Conservation (phyloP, 1,140 invertebrate genomes). For the Drosophila equinoxialis region DNA sequence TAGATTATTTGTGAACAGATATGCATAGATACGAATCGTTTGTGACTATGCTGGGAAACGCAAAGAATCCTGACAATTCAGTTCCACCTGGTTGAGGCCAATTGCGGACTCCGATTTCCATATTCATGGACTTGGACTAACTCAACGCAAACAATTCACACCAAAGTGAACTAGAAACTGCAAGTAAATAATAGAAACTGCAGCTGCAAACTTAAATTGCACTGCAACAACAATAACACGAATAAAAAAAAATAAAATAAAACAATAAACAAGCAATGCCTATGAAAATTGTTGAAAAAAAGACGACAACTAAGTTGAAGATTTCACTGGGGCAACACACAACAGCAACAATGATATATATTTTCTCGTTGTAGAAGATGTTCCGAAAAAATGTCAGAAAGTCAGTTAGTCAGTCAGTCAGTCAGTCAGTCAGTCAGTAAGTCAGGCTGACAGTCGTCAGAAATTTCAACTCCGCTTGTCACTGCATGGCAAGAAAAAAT, state of each 20-base stretch:
- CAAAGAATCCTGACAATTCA: slow-evolving; percentile 3
- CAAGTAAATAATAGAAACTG: slow-evolving; percentile 78
- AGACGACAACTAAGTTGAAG: slow-evolving; percentile 29
- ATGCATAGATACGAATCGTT: not conserved
- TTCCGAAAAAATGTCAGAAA: slow-evolving; percentile 69
- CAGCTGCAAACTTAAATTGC: slow-evolving; percentile 52
- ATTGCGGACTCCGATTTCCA: slow-evolving; percentile 23
- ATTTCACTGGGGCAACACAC: slow-evolving; percentile 65
- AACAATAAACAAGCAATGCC: slow-evolving; percentile 71
- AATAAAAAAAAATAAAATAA: slow-evolving; percentile 47
- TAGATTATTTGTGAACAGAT: not conserved
- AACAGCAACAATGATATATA: slow-evolving; percentile 65
- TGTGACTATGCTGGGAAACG: too few species aligned
- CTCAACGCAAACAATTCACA: slow-evolving; percentile 53
- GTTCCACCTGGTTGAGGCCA: not conserved
- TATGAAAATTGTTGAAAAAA: slow-evolving; percentile 39
- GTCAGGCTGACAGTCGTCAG: slow-evolving; percentile 13
- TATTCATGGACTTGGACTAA: slow-evolving; percentile 12
- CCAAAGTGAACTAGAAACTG: slow-evolving; percentile 66
- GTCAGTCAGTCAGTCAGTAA: slow-evolving; percentile 4
- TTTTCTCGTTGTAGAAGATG: slow-evolving; percentile 69
- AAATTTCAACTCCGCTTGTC: slow-evolving; percentile 39
- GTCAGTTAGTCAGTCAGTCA: slow-evolving; percentile 31
- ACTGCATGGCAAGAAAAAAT: slow-evolving; percentile 53
- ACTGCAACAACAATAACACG: slow-evolving; percentile 31